Evolutionary conservation across 2,888 invertebrate genomes (phyloP).

Genomic region (Drosophila sordidula): DNA sequence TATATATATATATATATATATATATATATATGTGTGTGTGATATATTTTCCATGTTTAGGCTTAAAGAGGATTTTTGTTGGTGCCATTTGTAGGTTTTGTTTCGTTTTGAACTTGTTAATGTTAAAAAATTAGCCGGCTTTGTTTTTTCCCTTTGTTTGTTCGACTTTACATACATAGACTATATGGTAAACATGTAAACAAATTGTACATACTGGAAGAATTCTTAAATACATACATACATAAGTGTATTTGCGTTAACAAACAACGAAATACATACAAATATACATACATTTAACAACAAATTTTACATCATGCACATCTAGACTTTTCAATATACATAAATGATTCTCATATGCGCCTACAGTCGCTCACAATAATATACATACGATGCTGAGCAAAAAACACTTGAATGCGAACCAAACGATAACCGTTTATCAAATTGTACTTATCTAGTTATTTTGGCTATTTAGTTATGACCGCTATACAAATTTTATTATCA

Average conservation of each 20-base stretch:
- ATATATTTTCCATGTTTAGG: slow-evolving; percentile 13
- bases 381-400: slow-evolving; percentile 32
- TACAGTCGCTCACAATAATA: slow-evolving; percentile 25
- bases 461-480: slow-evolving; percentile 29
- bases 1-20: too few species aligned
- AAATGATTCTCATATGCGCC: neutral
- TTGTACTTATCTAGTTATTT: slow-evolving; percentile 25
- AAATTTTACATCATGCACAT: slow-evolving; percentile 50
- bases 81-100: slow-evolving; percentile 22
- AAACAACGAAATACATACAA: slow-evolving; percentile 35
- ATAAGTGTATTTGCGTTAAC: slow-evolving; percentile 15
- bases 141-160: neutral
- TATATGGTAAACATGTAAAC: slow-evolving; percentile 64
- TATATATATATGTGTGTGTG: neutral
- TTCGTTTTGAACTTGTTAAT: slow-evolving; percentile 18
- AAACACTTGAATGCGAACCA: slow-evolving; percentile 18
- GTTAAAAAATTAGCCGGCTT: slow-evolving; percentile 1
- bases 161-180: slow-evolving; percentile 49
- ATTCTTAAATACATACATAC: slow-evolving; percentile 41
- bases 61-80: slow-evolving; percentile 26
- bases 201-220: slow-evolving; percentile 63
- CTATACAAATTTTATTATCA: slow-evolving; percentile 17
- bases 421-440: slow-evolving; percentile 16
- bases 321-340: slow-evolving; percentile 20
- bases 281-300: slow-evolving; percentile 55